Base-by-base conservation (phyloP, 2,888 invertebrate genomes). In the Toxonevra muliebris region DNA sequence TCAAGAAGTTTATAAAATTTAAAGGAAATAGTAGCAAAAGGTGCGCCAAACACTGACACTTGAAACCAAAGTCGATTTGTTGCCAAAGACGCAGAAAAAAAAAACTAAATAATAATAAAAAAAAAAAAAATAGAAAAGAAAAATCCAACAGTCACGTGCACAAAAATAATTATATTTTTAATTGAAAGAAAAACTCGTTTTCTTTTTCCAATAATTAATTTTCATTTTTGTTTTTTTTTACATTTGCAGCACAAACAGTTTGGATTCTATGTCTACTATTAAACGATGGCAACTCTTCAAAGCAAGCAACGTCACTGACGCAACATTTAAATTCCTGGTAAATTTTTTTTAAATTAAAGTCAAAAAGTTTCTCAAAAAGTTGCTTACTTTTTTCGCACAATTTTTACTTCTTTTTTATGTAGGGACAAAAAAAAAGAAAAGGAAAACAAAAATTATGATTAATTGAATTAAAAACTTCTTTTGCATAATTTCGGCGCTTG, bases 401-500 rank as follows among this genome's bases (percentile, higher is more conserved):
- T 30, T 7, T n/a, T n/a, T n/a, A n/a, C n/a, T n/a, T n/a, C n/a
- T n/a, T n/a, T 30, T 30, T 7, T 30, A 30, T 7, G 30, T 30
- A 30, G 30, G 7, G 7, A 30, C 7, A 30, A 2, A 30, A 30
- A 30, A 30, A 30, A 7, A 30, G n/a, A 30, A 30, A 30, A 4
- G 30, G 30, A 30, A 30, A 30, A 30, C 30, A 30, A 30, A 30
- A 30, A 30, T 30, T 45, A 43, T 70, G 68, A 68, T 70, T 62
- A 68, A 68, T 71, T 66, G 70, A 76, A 74, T 68, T 76, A 73
- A 71, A 72, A 76, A 69, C 72, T 75, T 52, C 62, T 70, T 69
- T 61, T 68, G 70, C 73, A 70, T 68, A 74, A 70, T 71, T 71
- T 57, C n/a, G n/a, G n/a, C n/a, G n/a, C n/a, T 72, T 42, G 43